Conservation (phyloP, 2,113 vertebrate genomes). For the Dendropsophus ebraccatus region DNA sequence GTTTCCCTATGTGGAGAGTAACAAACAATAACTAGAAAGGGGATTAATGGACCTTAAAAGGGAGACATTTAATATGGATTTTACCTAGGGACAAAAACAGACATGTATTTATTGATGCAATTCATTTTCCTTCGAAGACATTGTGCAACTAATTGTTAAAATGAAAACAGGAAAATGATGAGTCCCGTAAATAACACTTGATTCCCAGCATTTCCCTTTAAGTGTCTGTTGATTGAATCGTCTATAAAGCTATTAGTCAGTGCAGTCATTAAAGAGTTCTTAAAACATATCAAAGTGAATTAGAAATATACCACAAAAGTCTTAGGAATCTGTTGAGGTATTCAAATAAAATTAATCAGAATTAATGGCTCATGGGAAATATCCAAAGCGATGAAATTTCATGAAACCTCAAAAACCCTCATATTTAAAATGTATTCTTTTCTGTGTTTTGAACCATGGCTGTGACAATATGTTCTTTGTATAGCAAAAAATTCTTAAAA, state of each 20-base stretch:
- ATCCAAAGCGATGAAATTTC: not conserved
- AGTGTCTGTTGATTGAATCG: constrained; percentile 71
- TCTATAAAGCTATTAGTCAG: constrained; percentile 72
- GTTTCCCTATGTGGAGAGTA: not conserved
- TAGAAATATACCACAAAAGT: constrained; percentile 67
- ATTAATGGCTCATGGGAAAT: not conserved
- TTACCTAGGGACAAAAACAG: not conserved
- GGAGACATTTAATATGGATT: not conserved
- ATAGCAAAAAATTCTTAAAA: not conserved
- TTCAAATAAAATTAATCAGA: constrained; percentile 13
- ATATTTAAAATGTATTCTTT: not conserved
- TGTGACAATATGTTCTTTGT: not conserved
- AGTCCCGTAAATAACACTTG: constrained; percentile 67
- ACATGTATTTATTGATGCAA: not conserved
- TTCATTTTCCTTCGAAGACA: not conserved
- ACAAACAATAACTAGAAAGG: not conserved
- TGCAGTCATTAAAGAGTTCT: constrained; percentile 68
- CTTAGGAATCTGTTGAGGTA: constrained; percentile 64
- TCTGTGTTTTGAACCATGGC: not conserved
- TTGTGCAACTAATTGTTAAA: constrained; percentile 1
- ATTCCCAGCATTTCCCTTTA: constrained; percentile 72
- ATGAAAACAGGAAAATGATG: constrained; percentile 17
- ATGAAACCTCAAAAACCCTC: not conserved
- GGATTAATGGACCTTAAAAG: constrained; percentile 4
- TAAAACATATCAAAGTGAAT: constrained; percentile 70